Evolutionary conservation across 1,140 invertebrate species (phyloP).

Genomic region (Lucilia cuprina): DNA sequence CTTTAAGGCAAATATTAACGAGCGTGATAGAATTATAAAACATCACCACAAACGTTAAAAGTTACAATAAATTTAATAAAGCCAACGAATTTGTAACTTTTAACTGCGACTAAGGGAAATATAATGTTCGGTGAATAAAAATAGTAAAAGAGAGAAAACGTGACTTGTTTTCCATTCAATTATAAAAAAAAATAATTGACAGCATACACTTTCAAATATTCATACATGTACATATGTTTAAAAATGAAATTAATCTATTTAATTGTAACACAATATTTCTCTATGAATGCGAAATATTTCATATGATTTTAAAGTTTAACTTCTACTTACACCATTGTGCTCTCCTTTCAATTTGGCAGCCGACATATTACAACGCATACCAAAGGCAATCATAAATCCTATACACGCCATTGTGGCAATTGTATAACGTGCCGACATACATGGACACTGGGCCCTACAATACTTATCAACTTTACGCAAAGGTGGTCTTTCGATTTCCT

Average conservation of each 20-base stretch:
- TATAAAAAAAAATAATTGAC: conserved; percentile 40
- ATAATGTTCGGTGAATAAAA: conserved; percentile 13
- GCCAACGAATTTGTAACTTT: neutral
- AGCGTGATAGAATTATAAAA: conserved; percentile 45
- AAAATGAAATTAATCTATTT: conserved; percentile 25
- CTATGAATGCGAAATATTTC: neutral
- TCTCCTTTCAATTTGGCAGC: conserved; percentile 85
- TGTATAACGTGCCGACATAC: conserved; percentile 86
- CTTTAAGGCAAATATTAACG: conserved; percentile 58
- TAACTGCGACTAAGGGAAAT: neutral
- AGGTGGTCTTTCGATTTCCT: conserved; percentile 77
- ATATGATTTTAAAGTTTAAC: neutral
- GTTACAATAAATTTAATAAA: neutral
- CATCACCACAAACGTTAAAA: neutral
- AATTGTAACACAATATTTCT: neutral
- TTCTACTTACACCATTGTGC: conserved; percentile 64
- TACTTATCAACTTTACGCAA: conserved; percentile 88
- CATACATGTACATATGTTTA: neutral
- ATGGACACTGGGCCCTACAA: conserved; percentile 85
- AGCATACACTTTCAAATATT: too few relatives aligned
- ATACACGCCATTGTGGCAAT: conserved; percentile 85
- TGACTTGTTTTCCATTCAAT: conserved; percentile 26
- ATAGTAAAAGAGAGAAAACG: neutral
- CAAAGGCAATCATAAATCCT: conserved; percentile 93
- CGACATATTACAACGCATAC: conserved; percentile 96